phyloP scores from a whole-genome alignment of 2,113 vertebrate genomes.

The Megaleporinus macrocephalus region DNA sequence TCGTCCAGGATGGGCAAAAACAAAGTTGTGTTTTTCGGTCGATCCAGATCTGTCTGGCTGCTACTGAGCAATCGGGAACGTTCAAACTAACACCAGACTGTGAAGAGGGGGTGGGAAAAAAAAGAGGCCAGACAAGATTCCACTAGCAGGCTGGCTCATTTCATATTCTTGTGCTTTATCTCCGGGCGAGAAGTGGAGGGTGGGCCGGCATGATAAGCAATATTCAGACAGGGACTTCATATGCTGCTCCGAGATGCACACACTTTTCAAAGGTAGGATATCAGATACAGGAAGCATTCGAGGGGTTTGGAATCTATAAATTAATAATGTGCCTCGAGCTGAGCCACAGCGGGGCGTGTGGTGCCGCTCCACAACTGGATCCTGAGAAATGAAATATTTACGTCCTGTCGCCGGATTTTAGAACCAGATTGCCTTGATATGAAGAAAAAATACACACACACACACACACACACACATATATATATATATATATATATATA shows the following conservation, averaged over 20 bases:
- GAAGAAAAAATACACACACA: too few species aligned
- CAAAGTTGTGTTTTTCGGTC: conserved; percentile 10
- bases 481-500: background rate
- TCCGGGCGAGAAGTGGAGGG: conserved; percentile 49
- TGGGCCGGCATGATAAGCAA: conserved; percentile 64
- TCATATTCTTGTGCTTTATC: conserved; percentile 58
- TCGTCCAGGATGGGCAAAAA: background rate
- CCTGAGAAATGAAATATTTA: conserved; percentile 78
- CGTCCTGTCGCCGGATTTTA: conserved; percentile 66
- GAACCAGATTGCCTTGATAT: conserved; percentile 57
- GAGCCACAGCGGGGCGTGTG: conserved; percentile 65
- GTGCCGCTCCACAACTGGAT: conserved; percentile 64
- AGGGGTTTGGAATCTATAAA: conserved; percentile 73
- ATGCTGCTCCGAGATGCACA: conserved; percentile 63
- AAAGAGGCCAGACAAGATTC: conserved; percentile 28
- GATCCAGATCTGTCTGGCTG: conserved; percentile 49
- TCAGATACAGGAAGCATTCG: conserved; percentile 69
- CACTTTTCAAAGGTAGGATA: conserved; percentile 69
- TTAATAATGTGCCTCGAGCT: conserved; percentile 78
- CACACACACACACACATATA: background rate
- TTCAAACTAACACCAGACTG: conserved; percentile 51
- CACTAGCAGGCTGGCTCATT: conserved; percentile 37
- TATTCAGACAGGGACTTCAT: conserved; percentile 63
- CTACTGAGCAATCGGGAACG: conserved; percentile 52
- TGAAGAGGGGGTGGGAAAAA: background rate